Conservation (phyloP, 2,888 invertebrate genomes). For the Nineta flava region DNA sequence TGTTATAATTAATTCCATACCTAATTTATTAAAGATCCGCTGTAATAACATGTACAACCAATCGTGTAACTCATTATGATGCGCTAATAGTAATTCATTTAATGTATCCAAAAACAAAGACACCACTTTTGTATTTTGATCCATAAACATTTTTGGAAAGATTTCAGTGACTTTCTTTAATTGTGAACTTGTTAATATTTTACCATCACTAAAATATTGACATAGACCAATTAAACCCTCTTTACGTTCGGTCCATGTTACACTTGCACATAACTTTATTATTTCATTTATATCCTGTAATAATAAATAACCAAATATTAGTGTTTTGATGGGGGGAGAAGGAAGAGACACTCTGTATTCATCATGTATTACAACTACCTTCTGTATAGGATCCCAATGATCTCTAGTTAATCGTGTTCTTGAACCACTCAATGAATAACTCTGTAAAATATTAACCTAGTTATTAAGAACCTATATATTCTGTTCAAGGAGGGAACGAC, state of each 20-base stretch:
- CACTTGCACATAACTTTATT: conserved; percentile 71
- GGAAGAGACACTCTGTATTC: neutral
- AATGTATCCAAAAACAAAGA: conserved; percentile 86
- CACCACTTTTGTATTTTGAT: conserved; percentile 89
- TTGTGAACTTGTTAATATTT: conserved; percentile 48
- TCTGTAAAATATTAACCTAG: conserved; percentile 30
- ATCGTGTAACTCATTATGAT: conserved; percentile 75
- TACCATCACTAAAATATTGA: conserved; percentile 54
- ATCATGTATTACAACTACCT: neutral
- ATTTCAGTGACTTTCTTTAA: conserved; percentile 79
- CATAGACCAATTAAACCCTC: conserved; percentile 70
- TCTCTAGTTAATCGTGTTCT: conserved; percentile 53
- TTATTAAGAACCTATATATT: conserved; percentile 13
- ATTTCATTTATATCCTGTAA: conserved; percentile 68
- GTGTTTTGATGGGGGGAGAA: too few relatives aligned
- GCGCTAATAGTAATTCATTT: conserved; percentile 72
- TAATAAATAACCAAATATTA: too few relatives aligned
- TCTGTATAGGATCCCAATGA: conserved; percentile 33
- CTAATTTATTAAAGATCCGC: conserved; percentile 69
- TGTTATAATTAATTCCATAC: too few relatives aligned
- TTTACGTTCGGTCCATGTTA: conserved; percentile 89
- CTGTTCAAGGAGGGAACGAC: too few relatives aligned
- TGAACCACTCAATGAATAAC: conserved; percentile 71
- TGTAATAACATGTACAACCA: conserved; percentile 82
- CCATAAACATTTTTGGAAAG: conserved; percentile 93